A percentile compares a stretch with the other conserved stretches of the same genome.
These are phyloP conservation scores for Caenorhabditis latens DNA, from an alignment of 1,140 invertebrate genomes.

Conservation along the genomic window DNA sequence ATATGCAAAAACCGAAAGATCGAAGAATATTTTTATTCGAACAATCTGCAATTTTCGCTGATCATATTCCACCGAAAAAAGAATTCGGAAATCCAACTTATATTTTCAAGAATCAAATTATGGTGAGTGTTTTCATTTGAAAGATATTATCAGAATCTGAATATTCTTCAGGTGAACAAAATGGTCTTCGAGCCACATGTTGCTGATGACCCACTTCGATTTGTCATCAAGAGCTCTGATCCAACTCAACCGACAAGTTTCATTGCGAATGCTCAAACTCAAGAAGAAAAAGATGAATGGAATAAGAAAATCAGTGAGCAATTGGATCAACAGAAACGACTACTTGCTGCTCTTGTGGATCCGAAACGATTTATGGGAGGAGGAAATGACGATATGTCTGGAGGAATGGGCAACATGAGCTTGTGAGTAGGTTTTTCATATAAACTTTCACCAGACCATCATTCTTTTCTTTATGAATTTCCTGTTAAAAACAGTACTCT, in stretches of 20 bases:
- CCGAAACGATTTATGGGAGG: slow-evolving; percentile 70
- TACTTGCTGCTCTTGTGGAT: slow-evolving; percentile 75
- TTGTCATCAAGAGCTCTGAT: slow-evolving; percentile 74
- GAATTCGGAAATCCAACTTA: slow-evolving; percentile 95
- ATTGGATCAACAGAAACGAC: slow-evolving; percentile 75
- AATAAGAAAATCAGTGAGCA: slow-evolving; percentile 70
- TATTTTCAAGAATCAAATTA: slow-evolving; percentile 95
- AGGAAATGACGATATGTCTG: slow-evolving; percentile 41
- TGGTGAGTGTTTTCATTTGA: slow-evolving; percentile 82
- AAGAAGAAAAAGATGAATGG: slow-evolving; percentile 77
- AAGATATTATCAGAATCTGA: neutral
- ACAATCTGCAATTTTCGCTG: slow-evolving; percentile 82
- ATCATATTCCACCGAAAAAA: slow-evolving; percentile 83
- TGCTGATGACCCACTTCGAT: slow-evolving; percentile 74
- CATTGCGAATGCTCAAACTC: slow-evolving; percentile 69
- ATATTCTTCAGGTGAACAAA: slow-evolving; percentile 73
- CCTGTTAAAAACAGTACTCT: too few species aligned
- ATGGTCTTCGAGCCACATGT: slow-evolving; percentile 74
- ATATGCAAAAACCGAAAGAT: slow-evolving; percentile 85
- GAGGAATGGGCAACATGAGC: slow-evolving; percentile 57
- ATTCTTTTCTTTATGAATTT: too few species aligned
- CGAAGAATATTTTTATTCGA: slow-evolving; percentile 97
- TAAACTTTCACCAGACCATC: neutral
- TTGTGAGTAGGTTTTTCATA: slow-evolving; percentile 36
- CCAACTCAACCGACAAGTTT: slow-evolving; percentile 71